Base-by-base conservation (phyloP, 2,888 invertebrate genomes). In the Oithona nana region DNA sequence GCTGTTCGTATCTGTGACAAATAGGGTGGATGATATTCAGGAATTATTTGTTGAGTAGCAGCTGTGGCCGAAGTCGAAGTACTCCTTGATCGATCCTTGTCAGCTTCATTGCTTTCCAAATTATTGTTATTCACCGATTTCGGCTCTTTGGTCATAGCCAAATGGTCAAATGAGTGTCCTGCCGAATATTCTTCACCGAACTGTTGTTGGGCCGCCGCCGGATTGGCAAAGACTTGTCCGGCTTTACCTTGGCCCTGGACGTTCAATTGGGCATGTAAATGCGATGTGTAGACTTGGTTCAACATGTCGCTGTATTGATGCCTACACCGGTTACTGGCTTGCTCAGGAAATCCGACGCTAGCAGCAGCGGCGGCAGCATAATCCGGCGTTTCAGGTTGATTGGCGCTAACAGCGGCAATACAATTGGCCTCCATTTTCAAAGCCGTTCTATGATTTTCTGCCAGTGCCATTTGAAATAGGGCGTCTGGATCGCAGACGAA, bases 401-500 rank as follows among this genome's bases (percentile, higher is more conserved):
- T 3, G 24, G 22, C 13, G 6, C 13, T 26, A 24, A 26, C 22
- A 11, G 54, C 54, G 6, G 39, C 39, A 11, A 39, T 39, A 39
- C 39, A 39, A 52, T 26, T 52, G 3, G 31, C 57, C 28, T 57
- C 57, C 30, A 57, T 28, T 30, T 57, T 57, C 11, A 57, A 26
- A 3, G 57, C 57, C 20, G 29, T 39, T 29, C 57, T 29, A 57
- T 57, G 57, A 31, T 57, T 57, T 31, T 61, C 61, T n/a, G 61
- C 61, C 30, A 61, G 29, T 20, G 61, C 61, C 61, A 61, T 61
- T 50, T 61, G 61, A 29, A 89, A 88, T 2, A 89, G 75, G 0
- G 88, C 88, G 66, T 88, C 88, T 0, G 93, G 93, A 73, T 93
- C 92, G 74, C 93, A 94, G 1, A 94, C 92, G 72, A 94, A 94